Base-by-base conservation (phyloP, 2,888 invertebrate species). In the Drosophila affinis region DNA sequence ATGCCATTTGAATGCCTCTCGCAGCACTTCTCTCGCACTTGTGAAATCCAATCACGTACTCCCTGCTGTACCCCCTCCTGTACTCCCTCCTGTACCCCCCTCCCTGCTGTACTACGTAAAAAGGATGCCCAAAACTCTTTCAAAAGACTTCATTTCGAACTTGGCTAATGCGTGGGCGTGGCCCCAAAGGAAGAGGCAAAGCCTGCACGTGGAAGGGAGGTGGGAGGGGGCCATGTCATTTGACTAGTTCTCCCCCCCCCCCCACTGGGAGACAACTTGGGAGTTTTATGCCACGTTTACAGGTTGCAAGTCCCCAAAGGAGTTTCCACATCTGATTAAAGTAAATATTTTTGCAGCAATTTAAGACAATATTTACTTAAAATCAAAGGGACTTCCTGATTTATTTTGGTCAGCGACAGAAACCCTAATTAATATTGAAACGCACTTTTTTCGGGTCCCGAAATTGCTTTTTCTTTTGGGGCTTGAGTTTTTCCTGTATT, bases 31-130 rank as follows among this genome's bases (percentile, higher is more conserved):
- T 65, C 56, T 69, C 76, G 70, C 53, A 55, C 62, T 87, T 82
- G 65, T 62, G 69, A 61, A 82, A 84, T 71, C 87, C 60, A 67
- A 78, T 84, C 87, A 82, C 82, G 82, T 82, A 73, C 70, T 32
- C 6, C 39, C 39, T 14, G 0, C 5, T 4, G 3, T 3, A 3
- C 32, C 9, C 10, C 21, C 70, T 32, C 6, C 39, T 4, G 3
- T 3, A 3, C 32, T 32, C 10, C 21, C 21, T 21, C 21, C 21
- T 21, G 21, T 21, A 21, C 21, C 21, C 7, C 39, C 6, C 39
- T 14, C 39, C 18, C 18, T 21, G 21, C 32, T n/a, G 39, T 39
- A 3, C 7, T 14, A 39, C 39, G n/a, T 14, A 52, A 58, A 71
- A 77, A 75, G 78, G 81, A 83, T 83, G 70, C 76, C 58, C 57